phyloP scores from a whole-genome alignment of 2,797 vertebrate genomes.

The Pangasius sanitwongsei region DNA sequence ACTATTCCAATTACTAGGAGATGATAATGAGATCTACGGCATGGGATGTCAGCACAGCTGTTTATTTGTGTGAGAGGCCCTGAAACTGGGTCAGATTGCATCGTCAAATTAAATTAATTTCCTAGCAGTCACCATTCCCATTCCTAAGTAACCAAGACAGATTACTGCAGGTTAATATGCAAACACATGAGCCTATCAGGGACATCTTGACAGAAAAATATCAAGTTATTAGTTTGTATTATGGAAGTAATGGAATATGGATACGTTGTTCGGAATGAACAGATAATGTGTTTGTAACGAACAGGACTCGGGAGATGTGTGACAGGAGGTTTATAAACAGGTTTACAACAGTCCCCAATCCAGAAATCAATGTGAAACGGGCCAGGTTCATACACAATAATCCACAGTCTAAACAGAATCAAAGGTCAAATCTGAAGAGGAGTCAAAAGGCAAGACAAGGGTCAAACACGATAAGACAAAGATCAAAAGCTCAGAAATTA shows the following conservation, averaged over 20 bases:
- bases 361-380: not conserved
- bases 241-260: not conserved
- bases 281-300: not conserved
- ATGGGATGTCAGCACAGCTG: conserved; percentile 21
- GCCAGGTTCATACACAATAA: not conserved
- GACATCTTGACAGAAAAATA: conserved; percentile 26
- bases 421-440: not conserved
- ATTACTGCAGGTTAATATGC: conserved; percentile 32
- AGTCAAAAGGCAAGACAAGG: not conserved
- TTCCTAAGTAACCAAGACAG: not conserved
- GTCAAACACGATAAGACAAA: not conserved
- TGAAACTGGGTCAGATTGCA: conserved; percentile 44
- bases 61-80: conserved; percentile 40
- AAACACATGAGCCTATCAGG: conserved; percentile 21
- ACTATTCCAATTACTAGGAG: conserved; percentile 38
- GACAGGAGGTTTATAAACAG: not conserved
- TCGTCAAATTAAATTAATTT: conserved; percentile 43
- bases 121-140: not conserved
- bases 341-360: not conserved
- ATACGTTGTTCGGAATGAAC: not conserved
- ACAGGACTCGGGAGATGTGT: not conserved
- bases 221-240: not conserved
- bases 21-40: conserved; percentile 43
- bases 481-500: not conserved
- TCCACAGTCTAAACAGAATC: not conserved